Base-by-base conservation (phyloP, 2,888 invertebrate genomes). In the Lomographa bimaculata region DNA sequence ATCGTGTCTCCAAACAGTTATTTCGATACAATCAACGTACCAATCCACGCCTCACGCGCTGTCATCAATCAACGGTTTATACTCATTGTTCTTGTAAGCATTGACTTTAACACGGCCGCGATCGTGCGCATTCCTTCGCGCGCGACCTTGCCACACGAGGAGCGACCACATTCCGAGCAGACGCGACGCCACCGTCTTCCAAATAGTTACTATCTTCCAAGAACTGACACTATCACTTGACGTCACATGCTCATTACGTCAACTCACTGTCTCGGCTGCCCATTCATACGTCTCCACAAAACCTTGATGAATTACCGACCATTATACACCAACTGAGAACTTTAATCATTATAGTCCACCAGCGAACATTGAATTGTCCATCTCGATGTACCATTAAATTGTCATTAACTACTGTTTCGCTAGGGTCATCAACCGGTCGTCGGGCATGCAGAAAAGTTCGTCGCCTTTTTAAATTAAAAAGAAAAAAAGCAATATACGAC, bases 341-440 rank as follows among this genome's bases (percentile, higher is more conserved):
- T 24, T 23, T 20, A 35, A 41, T 57, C 52, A 44, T 44, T 43
- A 42, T 37, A 42, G 32, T 50, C 26, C 32, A 29, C 10, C 19
- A 25, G 6, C 9, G 9, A 30, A 23, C 26, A 49, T 45, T 58
- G 54, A 50, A 56, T 66, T 59, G 58, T 63, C 34, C 23, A 25
- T 33, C 40, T 28, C 28, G 50, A 3, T 7, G 9, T 3, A 7
- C 25, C 33, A 34, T 45, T 29, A 39, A 50, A 26, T 32, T 35
- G 38, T 34, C 45, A 46, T 48, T 35, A 42, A 27, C 38, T 43
- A 41, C 36, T 32, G 42, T 41, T 33, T 28, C 37, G 45, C 46
- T 42, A 56, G 64, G 85, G 82, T 85, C 84, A 74, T 76, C 75
- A 75, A 79, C 83, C 84, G 71, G 47, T 50, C 60, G 60, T 36